Conservation (phyloP, 2,888 invertebrate genomes). For the Eupithecia tripunctaria region DNA sequence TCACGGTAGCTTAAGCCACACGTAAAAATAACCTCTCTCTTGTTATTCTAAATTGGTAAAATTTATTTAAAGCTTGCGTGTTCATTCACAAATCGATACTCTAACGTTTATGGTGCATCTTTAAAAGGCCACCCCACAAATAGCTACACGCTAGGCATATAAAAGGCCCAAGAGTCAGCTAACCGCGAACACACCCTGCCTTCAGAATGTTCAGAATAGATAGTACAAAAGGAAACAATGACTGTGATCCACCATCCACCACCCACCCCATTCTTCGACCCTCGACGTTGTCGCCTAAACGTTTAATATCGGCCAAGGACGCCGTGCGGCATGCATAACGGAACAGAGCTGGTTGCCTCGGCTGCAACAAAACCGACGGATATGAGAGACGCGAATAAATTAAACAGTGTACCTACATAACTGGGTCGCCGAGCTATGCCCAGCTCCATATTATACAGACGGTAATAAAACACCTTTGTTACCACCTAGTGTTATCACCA, state of each 20-base stretch:
- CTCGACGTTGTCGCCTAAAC: slow-evolving; percentile 64
- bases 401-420: slow-evolving; percentile 47
- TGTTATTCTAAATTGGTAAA: slow-evolving; percentile 1
- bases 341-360: slow-evolving; percentile 45
- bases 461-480: slow-evolving; percentile 22
- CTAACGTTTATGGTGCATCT: slow-evolving; percentile 7
- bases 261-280: slow-evolving; percentile 54
- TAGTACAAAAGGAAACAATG: slow-evolving; percentile 70
- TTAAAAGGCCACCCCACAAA: slow-evolving; percentile 28
- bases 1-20: slow-evolving; percentile 20
- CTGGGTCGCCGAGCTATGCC: slow-evolving; percentile 50
- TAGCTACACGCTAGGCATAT: slow-evolving; percentile 28
- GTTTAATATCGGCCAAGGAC: slow-evolving; percentile 79
- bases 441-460: slow-evolving; percentile 35
- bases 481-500: slow-evolving; percentile 1
- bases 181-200: slow-evolving; percentile 51
- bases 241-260: slow-evolving; percentile 60
- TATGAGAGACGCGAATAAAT: slow-evolving; percentile 55
- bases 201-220: slow-evolving; percentile 50
- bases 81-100: slow-evolving; percentile 25
- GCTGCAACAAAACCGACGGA: slow-evolving; percentile 52
- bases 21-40: background rate
- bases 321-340: slow-evolving; percentile 56
- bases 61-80: slow-evolving; percentile 1
- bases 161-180: slow-evolving; percentile 36